A percentile compares a stretch with the other conserved stretches of the same genome.
Conservation (phyloP, 2,797 vertebrate genomes). For the Scyliorhinus canicula region DNA sequence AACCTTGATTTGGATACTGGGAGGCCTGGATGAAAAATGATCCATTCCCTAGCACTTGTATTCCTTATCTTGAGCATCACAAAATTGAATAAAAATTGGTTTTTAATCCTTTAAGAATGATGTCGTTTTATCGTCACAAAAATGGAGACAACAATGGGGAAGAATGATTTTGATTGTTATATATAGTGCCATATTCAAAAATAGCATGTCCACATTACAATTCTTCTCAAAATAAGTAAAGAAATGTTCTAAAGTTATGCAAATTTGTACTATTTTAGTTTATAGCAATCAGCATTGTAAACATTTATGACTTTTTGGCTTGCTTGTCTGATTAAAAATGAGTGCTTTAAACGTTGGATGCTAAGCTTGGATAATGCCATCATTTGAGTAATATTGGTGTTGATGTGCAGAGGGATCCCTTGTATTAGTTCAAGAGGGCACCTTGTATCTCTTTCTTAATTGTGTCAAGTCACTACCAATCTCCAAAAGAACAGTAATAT, state of each 20-base stretch:
- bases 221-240: not conserved
- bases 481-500: conserved; percentile 1
- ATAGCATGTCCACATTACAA: not conserved
- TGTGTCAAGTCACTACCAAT: not conserved
- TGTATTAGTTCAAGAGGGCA: not conserved
- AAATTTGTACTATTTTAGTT: not conserved
- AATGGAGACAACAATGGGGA: not conserved
- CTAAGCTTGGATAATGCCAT: not conserved
- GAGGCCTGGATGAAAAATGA: not conserved
- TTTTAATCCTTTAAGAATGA: not conserved
- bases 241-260: not conserved
- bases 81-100: not conserved
- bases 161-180: not conserved
- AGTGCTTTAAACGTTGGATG: not conserved
- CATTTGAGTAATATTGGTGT: not conserved
- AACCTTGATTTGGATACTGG: not conserved
- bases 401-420: conserved; percentile 30
- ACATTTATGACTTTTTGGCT: not conserved
- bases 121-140: not conserved
- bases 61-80: not conserved
- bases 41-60: not conserved
- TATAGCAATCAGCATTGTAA: not conserved
- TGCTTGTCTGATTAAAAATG: not conserved
- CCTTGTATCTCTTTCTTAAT: not conserved
- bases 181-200: not conserved